Conservation (phyloP, 2,113 vertebrate species). For the Macrotus californicus region DNA sequence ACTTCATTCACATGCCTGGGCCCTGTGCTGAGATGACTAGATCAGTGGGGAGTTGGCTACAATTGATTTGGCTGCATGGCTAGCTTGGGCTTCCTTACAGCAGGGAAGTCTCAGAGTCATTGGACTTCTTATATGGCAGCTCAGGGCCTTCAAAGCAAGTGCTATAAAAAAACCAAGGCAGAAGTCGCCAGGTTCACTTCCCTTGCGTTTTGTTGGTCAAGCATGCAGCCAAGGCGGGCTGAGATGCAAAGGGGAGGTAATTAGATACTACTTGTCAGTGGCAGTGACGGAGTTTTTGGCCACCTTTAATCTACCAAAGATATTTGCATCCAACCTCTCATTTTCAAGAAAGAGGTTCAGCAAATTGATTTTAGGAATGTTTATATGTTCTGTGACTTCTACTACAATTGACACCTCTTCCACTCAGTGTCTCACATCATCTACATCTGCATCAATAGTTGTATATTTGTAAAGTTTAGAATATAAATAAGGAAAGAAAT, state of each 20-base stretch:
- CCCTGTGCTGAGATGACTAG: not conserved
- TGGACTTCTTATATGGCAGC: not conserved
- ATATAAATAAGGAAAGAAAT: not conserved
- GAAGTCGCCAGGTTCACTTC: not conserved
- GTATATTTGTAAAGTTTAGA: not conserved
- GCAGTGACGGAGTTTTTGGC: not conserved
- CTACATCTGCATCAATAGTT: not conserved
- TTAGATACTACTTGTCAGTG: not conserved
- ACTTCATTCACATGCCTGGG: not conserved
- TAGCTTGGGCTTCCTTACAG: not conserved
- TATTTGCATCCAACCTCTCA: not conserved
- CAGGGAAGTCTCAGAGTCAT: not conserved
- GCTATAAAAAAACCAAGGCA: not conserved
- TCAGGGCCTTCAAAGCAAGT: not conserved
- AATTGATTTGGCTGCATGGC: not conserved
- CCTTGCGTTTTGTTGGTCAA: not conserved
- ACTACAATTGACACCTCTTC: not conserved
- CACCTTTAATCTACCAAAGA: not conserved
- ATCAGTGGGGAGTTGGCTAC: not conserved
- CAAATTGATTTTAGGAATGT: not conserved
- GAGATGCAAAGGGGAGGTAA: not conserved
- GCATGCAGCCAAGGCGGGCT: not conserved
- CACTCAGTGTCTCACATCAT: not conserved
- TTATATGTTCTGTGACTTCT: not conserved
- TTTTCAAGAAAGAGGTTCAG: slow-evolving; percentile 1